Conservation (phyloP, 2,888 invertebrate genomes). For the Eupithecia subfuscata region DNA sequence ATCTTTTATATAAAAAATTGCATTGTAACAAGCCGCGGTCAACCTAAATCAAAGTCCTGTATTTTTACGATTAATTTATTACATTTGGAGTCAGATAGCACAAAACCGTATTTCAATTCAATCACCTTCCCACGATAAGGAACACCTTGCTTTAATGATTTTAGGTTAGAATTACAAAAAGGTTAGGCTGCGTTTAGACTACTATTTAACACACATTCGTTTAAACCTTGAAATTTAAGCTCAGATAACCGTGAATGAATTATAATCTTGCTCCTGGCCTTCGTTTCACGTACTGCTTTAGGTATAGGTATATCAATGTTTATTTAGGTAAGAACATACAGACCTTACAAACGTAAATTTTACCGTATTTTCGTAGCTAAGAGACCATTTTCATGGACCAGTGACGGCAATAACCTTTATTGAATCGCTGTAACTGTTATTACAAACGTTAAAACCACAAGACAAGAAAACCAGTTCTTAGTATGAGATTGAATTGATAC, state of each 20-base stretch:
- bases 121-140: too few species aligned
- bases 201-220: too few species aligned
- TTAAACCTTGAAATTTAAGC: background rate
- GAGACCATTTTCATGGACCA: background rate
- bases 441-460: too few species aligned
- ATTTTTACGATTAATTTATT: too few species aligned
- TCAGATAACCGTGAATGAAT: background rate
- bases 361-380: background rate
- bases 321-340: background rate
- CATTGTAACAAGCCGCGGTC: too few species aligned
- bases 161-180: background rate
- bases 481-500: too few species aligned
- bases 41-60: too few species aligned
- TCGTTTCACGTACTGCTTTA: background rate
- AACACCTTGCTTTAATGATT: too few species aligned
- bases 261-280: background rate
- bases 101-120: too few species aligned
- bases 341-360: background rate
- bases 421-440: background rate
- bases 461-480: too few species aligned
- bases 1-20: too few species aligned
- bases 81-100: too few species aligned
- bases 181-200: background rate
- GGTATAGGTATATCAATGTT: background rate
- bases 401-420: background rate